Evolutionary conservation across 2,113 vertebrate species (phyloP).

Genomic region (Takifugu bimaculatus): DNA sequence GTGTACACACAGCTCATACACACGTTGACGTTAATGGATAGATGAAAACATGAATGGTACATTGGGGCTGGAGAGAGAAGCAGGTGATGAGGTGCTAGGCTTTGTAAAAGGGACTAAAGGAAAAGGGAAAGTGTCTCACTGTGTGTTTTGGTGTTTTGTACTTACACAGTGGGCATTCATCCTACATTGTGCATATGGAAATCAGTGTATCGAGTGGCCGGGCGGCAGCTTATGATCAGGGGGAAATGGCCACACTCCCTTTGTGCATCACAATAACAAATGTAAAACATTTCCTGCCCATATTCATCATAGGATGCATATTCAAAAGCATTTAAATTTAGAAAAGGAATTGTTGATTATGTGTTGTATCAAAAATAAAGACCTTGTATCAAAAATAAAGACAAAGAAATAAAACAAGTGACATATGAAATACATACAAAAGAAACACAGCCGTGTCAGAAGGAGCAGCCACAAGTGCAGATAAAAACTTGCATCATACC

Average conservation of each 20-base stretch:
- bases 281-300: constrained; percentile 10
- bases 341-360: neutral
- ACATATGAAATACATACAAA: too few relatives aligned
- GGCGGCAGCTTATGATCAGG: constrained; percentile 36
- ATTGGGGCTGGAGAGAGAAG: constrained; percentile 29
- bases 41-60: constrained; percentile 35
- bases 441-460: neutral
- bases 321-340: too few relatives aligned
- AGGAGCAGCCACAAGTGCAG: constrained; percentile 46
- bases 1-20: constrained; percentile 10
- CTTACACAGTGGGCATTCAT: constrained; percentile 43
- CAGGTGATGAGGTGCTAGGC: constrained; percentile 46
- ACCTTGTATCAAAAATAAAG: constrained; percentile 1
- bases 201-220: constrained; percentile 24
- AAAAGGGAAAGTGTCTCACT: constrained; percentile 49
- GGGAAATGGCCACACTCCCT: constrained; percentile 19
- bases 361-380: neutral
- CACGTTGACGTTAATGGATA: constrained; percentile 13
- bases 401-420: neutral
- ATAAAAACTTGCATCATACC: constrained; percentile 37
- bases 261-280: constrained; percentile 7
- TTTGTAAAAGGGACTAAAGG: constrained; percentile 13
- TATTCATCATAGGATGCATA: constrained; percentile 8
- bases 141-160: constrained; percentile 59
- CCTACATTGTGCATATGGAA: constrained; percentile 42